Percentiles rank a stretch among this genome's conserved stretches.
phyloP scores from a whole-genome alignment of 92 coral and sea anemone genomes.

The Parazoanthus darwini region DNA sequence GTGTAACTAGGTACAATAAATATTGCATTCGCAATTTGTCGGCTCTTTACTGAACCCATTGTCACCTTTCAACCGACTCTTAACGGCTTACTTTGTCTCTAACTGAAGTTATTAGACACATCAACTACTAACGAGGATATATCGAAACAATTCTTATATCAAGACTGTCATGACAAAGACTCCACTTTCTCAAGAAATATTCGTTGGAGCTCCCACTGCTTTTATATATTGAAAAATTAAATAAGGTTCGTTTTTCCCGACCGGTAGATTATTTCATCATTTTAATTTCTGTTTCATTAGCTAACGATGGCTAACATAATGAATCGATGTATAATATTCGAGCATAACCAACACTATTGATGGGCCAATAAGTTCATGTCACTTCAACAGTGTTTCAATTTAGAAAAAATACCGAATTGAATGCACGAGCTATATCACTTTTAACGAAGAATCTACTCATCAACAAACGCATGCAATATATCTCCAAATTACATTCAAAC shows the following conservation, averaged over 20 bases:
- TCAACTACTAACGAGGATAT: background rate
- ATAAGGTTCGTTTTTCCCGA: background rate
- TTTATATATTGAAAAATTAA: background rate
- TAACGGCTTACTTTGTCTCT: background rate
- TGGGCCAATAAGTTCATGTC: background rate
- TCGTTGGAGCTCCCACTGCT: too few relatives aligned
- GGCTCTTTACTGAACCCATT: background rate
- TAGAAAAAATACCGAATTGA: conserved; percentile 5
- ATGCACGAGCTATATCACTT: background rate
- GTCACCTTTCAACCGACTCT: conserved; percentile 6
- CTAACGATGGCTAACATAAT: conserved; percentile 45
- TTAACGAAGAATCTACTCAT: conserved; percentile 6
- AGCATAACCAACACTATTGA: background rate
- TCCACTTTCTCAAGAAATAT: background rate
- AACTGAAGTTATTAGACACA: conserved; percentile 6
- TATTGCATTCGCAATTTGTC: background rate
- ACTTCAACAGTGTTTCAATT: conserved; percentile 6
- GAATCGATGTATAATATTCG: conserved; percentile 31
- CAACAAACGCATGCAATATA: conserved; percentile 12
- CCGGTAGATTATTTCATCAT: conserved; percentile 33
- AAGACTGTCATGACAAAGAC: too few relatives aligned
- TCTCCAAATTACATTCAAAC: background rate
- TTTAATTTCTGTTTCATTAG: conserved; percentile 54
- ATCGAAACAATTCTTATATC: too few relatives aligned
- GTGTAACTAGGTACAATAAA: background rate